Percentiles rank a stretch among this genome's conserved stretches.
phyloP scores from a whole-genome alignment of 1,140 invertebrate species.

The Lepeophtheirus salmonis region DNA sequence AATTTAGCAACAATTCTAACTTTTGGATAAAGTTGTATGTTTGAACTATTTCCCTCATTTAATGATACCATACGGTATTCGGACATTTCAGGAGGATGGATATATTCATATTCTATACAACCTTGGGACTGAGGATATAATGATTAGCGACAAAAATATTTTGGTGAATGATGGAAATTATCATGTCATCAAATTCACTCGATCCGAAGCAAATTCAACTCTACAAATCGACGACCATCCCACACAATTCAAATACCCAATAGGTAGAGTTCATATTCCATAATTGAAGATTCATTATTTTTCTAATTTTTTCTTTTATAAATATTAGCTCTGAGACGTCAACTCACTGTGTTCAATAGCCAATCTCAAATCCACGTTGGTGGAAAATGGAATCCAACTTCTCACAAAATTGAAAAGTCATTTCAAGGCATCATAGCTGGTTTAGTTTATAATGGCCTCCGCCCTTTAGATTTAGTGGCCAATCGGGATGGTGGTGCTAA shows the following conservation, averaged over 20 bases:
- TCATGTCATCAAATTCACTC: conserved; percentile 71
- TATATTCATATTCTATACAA: conserved; percentile 84
- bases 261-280: conserved; percentile 22
- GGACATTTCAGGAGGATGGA: conserved; percentile 53
- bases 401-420: conserved; percentile 46
- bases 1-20: too few species aligned
- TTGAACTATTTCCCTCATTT: background rate
- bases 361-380: conserved; percentile 78
- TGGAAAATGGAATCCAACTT: conserved; percentile 48
- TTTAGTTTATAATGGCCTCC: conserved; percentile 61
- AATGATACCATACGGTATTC: background rate
- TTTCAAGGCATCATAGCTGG: conserved; percentile 59
- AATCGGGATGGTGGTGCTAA: conserved; percentile 51
- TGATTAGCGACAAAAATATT: conserved; percentile 65
- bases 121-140: conserved; percentile 72
- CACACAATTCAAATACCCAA: conserved; percentile 54
- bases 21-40: background rate
- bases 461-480: conserved; percentile 62
- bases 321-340: conserved; percentile 44
- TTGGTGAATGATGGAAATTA: conserved; percentile 83
- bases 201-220: conserved; percentile 69
- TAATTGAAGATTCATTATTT: background rate
- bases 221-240: conserved; percentile 79
- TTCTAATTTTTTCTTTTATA: conserved; percentile 7
- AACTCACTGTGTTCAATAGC: conserved; percentile 73